Percentiles rank a stretch among this genome's conserved stretches.
Evolutionary conservation across 2,113 vertebrate species (phyloP).

Genomic region (Excalfactoria chinensis): DNA sequence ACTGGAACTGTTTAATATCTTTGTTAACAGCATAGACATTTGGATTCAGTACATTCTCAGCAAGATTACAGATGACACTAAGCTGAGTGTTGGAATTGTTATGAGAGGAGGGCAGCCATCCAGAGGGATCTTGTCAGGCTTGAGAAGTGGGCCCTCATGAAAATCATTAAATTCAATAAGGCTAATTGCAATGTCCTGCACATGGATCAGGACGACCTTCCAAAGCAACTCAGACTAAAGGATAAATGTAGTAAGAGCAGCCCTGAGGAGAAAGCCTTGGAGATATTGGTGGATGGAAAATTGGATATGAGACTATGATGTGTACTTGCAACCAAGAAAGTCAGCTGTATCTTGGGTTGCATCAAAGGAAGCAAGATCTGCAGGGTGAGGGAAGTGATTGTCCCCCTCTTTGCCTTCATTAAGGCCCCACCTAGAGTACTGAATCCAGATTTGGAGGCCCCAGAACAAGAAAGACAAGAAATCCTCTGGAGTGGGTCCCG

Average conservation of each 20-base stretch:
- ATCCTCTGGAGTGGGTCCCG: neutral
- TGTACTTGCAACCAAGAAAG: neutral
- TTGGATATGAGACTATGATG: neutral
- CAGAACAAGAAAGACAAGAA: neutral
- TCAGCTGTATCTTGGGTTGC: neutral
- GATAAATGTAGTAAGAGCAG: neutral
- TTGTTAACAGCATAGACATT: neutral
- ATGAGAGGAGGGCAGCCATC: neutral
- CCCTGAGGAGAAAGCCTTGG: neutral
- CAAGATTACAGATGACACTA: neutral
- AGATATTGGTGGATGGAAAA: neutral
- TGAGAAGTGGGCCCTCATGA: neutral
- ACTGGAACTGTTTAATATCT: neutral
- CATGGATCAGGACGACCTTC: neutral
- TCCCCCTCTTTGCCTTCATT: neutral
- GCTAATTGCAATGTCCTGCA: neutral
- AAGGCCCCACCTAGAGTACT: neutral
- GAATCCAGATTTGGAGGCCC: neutral
- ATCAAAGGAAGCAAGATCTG: neutral
- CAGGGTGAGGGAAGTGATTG: neutral
- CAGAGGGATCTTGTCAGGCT: neutral
- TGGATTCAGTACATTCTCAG: neutral
- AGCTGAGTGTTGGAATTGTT: neutral
- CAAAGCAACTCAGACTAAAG: neutral
- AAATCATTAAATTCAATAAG: neutral